Evolutionary conservation across 35 echinoderm and acorn worm species (phyloP).

Genomic region (Heliocidaris erythrogramma): DNA sequence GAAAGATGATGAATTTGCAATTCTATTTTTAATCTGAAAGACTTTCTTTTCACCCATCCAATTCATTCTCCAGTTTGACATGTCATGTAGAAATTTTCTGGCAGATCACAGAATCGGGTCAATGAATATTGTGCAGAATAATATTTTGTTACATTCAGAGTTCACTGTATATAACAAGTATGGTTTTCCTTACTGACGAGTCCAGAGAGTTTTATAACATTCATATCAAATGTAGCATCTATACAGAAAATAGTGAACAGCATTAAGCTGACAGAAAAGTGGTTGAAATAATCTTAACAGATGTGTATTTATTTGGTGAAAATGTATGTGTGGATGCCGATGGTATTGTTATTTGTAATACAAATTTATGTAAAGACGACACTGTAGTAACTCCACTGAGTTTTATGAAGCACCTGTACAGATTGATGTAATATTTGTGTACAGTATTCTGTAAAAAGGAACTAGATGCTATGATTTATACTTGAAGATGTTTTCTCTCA

Average conservation of each 20-base stretch:
- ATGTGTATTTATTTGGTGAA: neutral
- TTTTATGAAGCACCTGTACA: slow-evolving; percentile 5
- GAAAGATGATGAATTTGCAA: neutral
- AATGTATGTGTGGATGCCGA: neutral
- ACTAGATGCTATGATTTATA: slow-evolving; percentile 32
- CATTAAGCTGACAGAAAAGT: neutral
- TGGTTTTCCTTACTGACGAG: neutral
- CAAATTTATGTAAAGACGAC: neutral
- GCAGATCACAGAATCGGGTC: neutral
- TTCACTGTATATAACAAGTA: slow-evolving; percentile 6
- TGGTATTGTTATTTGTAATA: slow-evolving; percentile 4
- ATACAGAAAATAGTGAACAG: neutral
- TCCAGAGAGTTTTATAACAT: slow-evolving; percentile 12
- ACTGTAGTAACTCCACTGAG: neutral
- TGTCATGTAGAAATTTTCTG: neutral
- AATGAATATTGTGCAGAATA: slow-evolving; percentile 3
- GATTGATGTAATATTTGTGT: slow-evolving; percentile 12
- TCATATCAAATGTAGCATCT: slow-evolving; percentile 12
- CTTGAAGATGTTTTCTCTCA: neutral
- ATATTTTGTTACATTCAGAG: slow-evolving; percentile 10
- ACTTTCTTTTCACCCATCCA: neutral
- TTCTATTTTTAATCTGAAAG: neutral
- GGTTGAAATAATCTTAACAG: neutral
- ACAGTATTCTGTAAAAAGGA: slow-evolving; percentile 23
- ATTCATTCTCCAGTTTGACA: neutral